Conservation (phyloP, 2,797 vertebrate species). For the Bufotes viridis region DNA sequence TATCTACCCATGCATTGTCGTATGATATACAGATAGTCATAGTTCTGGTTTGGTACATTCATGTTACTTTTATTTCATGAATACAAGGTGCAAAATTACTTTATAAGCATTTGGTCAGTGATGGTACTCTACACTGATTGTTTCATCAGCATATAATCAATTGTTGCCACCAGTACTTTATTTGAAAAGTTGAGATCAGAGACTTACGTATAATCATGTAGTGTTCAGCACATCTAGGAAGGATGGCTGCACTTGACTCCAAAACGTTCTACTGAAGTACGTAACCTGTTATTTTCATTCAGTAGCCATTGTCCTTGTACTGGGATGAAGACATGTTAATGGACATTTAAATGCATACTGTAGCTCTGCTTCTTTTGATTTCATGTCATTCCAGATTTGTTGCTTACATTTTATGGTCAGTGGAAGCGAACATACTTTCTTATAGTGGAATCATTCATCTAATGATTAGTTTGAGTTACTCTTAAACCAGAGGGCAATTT, state of each 20-base stretch:
- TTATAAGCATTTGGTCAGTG: background rate
- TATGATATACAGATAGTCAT: background rate
- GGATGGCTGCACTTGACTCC: conserved; percentile 37
- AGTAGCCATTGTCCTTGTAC: conserved; percentile 16
- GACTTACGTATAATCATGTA: conserved; percentile 47
- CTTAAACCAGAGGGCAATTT: background rate
- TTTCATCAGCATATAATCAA: conserved; percentile 37
- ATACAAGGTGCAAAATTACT: background rate
- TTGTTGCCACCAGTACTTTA: conserved; percentile 16
- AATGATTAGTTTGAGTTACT: conserved; percentile 25
- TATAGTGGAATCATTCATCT: background rate
- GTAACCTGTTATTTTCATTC: conserved; percentile 53
- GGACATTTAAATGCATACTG: conserved; percentile 50
- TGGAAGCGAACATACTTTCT: background rate
- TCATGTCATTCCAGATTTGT: conserved; percentile 29
- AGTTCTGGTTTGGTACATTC: background rate
- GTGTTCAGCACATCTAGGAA: conserved; percentile 21
- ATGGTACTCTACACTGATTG: background rate
- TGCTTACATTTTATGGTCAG: conserved; percentile 26
- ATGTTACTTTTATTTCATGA: background rate
- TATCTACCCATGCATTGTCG: background rate
- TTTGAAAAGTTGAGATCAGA: conserved; percentile 26
- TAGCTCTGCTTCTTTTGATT: conserved; percentile 27
- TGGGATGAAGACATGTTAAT: conserved; percentile 38
- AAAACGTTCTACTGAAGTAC: conserved; percentile 32